These are phyloP conservation scores for Lasioglossum oenotherae DNA, from an alignment of 2,888 invertebrate species.

Conservation along the genomic window DNA sequence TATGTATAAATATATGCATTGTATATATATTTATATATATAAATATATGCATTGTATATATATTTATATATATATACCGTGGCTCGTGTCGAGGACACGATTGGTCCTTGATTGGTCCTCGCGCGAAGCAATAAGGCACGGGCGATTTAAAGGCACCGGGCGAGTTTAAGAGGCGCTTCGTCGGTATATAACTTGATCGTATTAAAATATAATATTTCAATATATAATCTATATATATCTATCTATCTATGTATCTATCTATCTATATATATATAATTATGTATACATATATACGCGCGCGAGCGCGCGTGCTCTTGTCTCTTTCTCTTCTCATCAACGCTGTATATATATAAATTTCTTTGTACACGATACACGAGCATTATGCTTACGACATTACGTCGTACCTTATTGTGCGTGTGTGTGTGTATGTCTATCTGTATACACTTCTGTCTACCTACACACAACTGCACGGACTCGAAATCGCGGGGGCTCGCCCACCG, in stretches of 20 bases:
- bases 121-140: constrained; percentile 73
- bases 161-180: constrained; percentile 60
- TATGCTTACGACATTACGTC: constrained; percentile 57
- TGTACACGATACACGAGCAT: constrained; percentile 64
- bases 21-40: background rate
- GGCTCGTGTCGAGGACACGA: constrained; percentile 51
- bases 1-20: background rate
- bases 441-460: constrained; percentile 4
- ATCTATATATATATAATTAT: background rate
- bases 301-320: background rate
- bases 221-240: constrained; percentile 59
- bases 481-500: constrained; percentile 71
- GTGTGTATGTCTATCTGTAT: constrained; percentile 17
- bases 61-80: constrained; percentile 13
- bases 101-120: constrained; percentile 69
- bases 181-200: constrained; percentile 66
- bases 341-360: constrained; percentile 59
- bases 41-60: background rate
- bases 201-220: constrained; percentile 78
- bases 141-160: constrained; percentile 69
- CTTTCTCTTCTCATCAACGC: constrained; percentile 29
- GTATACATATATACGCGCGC: background rate
- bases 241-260: constrained; percentile 43
- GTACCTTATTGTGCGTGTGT: background rate
- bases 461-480: constrained; percentile 43